Evolutionary conservation across 2,797 vertebrate species (phyloP).

Genomic region (Pangasius sanitwongsei): DNA sequence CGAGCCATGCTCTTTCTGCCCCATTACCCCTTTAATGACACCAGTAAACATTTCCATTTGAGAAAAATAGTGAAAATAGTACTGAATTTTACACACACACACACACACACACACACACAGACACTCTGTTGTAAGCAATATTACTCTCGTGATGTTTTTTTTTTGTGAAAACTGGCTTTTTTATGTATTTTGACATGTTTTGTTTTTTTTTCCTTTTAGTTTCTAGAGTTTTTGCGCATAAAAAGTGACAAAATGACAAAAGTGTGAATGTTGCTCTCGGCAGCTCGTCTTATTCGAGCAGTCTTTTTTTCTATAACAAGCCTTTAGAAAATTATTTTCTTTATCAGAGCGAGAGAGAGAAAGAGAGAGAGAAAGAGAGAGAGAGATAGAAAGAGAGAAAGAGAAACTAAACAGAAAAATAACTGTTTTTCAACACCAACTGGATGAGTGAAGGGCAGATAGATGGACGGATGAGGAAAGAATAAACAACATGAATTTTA

Average conservation of each 20-base stretch:
- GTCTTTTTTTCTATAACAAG: not conserved
- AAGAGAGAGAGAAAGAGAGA: not conserved
- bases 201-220: too few species aligned
- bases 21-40: slow-evolving; percentile 45
- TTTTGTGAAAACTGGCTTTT: not conserved
- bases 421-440: not conserved
- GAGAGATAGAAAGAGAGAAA: not conserved
- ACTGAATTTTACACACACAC: not conserved
- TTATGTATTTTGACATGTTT: not conserved
- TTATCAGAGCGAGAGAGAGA: not conserved
- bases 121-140: not conserved
- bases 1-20: slow-evolving; percentile 10
- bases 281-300: not conserved
- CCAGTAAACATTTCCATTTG: slow-evolving; percentile 4
- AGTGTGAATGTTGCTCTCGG: not conserved
- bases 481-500: not conserved
- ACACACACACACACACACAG: slow-evolving; percentile 1
- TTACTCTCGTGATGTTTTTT: not conserved
- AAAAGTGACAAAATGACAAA: slow-evolving; percentile 5
- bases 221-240: not conserved
- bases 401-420: not conserved
- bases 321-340: not conserved
- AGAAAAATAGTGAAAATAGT: not conserved
- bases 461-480: not conserved
- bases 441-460: not conserved